Percentiles rank a stretch among this genome's conserved stretches.
phyloP scores from a whole-genome alignment of 92 coral and sea anemone species.

The Nematostella vectensis region DNA sequence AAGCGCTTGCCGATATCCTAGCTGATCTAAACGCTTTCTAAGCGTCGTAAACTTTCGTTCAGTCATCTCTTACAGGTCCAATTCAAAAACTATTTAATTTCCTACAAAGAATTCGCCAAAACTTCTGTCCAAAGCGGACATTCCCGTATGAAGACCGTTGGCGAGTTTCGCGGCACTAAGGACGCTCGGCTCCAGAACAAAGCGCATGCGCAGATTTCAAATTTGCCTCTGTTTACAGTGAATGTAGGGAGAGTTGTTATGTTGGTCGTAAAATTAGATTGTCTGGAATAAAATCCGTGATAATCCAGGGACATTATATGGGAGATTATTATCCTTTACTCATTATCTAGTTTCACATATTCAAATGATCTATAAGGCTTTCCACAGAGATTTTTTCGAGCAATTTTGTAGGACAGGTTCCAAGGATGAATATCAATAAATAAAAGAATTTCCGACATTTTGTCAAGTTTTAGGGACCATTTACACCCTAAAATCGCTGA shows the following conservation, averaged over 20 bases:
- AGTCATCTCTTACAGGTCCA: slow-evolving; percentile 47
- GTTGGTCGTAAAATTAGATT: slow-evolving; percentile 20
- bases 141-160: slow-evolving; percentile 59
- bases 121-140: slow-evolving; percentile 16
- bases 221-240: slow-evolving; percentile 88
- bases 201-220: slow-evolving; percentile 97
- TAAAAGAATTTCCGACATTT: no score
- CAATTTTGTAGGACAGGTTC: no score
- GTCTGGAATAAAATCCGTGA: background rate
- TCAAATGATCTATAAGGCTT: no score
- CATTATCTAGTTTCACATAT: no score
- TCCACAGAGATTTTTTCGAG: no score
- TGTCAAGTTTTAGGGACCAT: no score
- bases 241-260: slow-evolving; percentile 43
- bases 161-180: slow-evolving; percentile 48
- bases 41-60: slow-evolving; percentile 97
- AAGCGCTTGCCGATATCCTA: slow-evolving; percentile 94
- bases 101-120: slow-evolving; percentile 27
- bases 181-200: slow-evolving; percentile 42
- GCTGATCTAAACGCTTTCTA: slow-evolving; percentile 94
- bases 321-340: no score
- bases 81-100: slow-evolving; percentile 6
- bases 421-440: no score
- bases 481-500: no score
- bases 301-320: background rate